Conservation (phyloP, 1,140 invertebrate genomes). For the Whitmania pigra region DNA sequence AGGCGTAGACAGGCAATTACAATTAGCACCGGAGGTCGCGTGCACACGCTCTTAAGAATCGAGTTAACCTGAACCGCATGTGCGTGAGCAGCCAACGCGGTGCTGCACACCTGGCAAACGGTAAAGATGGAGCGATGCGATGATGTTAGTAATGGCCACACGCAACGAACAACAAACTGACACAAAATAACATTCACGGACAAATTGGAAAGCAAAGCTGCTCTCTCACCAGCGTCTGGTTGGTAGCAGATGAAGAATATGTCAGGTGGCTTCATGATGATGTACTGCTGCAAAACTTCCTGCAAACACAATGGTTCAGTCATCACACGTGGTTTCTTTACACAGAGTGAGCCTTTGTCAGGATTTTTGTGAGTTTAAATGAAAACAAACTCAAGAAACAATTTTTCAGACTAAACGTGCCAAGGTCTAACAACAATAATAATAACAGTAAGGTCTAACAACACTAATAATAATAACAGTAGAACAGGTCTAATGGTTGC, state of each 20-base stretch:
- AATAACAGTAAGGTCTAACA: too few species aligned
- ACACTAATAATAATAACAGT: not conserved
- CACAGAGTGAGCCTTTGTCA: not conserved
- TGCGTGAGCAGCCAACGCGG: too few species aligned
- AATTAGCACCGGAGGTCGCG: too few species aligned
- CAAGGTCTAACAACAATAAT: not conserved
- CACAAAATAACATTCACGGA: not conserved
- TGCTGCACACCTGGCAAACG: not conserved
- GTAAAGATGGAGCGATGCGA: not conserved
- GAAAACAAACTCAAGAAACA: not conserved
- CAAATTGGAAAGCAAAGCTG: not conserved
- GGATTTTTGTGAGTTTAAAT: constrained; percentile 2
- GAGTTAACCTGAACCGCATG: too few species aligned
- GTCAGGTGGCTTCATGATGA: constrained; percentile 10
- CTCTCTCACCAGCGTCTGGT: not conserved
- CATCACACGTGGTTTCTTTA: not conserved
- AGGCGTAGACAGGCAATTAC: too few species aligned
- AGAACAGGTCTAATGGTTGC: not conserved
- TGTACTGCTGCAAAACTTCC: constrained; percentile 4
- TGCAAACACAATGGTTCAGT: not conserved
- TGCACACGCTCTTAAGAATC: too few species aligned
- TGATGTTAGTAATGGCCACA: not conserved
- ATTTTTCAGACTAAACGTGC: not conserved
- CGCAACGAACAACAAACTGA: not conserved
- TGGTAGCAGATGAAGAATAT: constrained; percentile 9